These are phyloP conservation scores for Villa cingulata DNA, from an alignment of 2,888 invertebrate species.

Conservation along the genomic window DNA sequence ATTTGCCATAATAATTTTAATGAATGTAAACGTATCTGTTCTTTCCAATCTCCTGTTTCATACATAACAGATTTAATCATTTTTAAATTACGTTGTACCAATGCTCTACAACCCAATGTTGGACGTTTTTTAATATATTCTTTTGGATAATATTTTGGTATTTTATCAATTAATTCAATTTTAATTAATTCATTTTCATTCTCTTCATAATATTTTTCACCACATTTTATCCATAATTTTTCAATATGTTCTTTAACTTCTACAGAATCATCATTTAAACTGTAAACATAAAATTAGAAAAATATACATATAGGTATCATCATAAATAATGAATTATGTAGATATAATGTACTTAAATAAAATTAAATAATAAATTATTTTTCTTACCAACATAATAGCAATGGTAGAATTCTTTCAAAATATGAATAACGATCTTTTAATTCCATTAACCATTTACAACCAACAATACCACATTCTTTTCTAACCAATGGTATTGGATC, in stretches of 20 bases:
- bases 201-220: conserved; percentile 66
- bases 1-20: conserved; percentile 32
- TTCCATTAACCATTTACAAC: conserved; percentile 62
- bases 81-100: conserved; percentile 54
- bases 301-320: conserved; percentile 2
- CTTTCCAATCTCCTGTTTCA: conserved; percentile 33
- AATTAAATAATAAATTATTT: neutral
- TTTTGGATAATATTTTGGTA: conserved; percentile 59
- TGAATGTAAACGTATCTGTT: conserved; percentile 33
- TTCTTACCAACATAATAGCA: conserved; percentile 65
- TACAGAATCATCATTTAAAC: conserved; percentile 65
- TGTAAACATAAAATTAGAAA: too few relatives aligned
- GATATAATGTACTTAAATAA: neutral
- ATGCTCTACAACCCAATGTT: conserved; percentile 68
- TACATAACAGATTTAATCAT: conserved; percentile 27
- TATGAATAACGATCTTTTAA: conserved; percentile 80
- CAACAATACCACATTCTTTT: conserved; percentile 58
- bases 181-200: conserved; percentile 81
- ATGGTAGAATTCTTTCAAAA: conserved; percentile 72
- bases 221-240: conserved; percentile 56
- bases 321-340: neutral
- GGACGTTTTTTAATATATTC: conserved; percentile 61
- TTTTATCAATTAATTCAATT: conserved; percentile 57
- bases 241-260: conserved; percentile 52
- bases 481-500: conserved; percentile 71